Evolutionary conservation across 2,113 vertebrate genomes (phyloP), one percentile per base, ranked within the genome.

Genomic region (Corythornis vintsioides): DNA sequence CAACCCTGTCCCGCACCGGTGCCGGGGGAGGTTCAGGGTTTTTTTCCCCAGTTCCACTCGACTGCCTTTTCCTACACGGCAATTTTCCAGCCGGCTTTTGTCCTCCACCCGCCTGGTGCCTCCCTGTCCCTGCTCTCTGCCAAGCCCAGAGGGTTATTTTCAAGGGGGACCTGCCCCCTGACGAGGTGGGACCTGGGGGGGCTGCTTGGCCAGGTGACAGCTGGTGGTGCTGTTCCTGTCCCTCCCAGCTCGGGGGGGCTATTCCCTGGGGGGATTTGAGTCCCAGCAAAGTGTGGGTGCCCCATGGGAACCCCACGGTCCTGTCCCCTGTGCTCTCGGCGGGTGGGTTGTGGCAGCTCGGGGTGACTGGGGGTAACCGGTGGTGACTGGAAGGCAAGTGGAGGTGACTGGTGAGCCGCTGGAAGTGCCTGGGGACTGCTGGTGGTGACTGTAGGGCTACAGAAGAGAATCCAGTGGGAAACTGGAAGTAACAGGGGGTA

Each of bases 1-100:
- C 0, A 1, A 6, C 15, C 24, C 40, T 0, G 0, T 20, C 40
- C 6, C 42, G 40, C 1, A 0, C 8, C 2, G 2, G 45, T 13
- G 12, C 56, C 1, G 0, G 40, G 6, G 4, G 5, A 52, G 29
- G 20, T 14, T 48, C n/a, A 6, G 47, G 25, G 20, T 9, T 24
- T 35, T 70, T 42, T 42, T 21, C 17, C 45, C 55, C 28, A 0
- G 0, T 52, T 72, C 59, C 1, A 6, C 9, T 3, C 4, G 31
- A 3, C 48, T 48, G 40, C 5, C 31, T 43, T 31, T 45, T 53
- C 8, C 1, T 24, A 42, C 35, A n/a, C 0, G 0, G 31, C 25
- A 10, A 22, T 56, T 69, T 79, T 45, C 63, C 26, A 1, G 4
- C 10, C 1, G 0, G 3, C 17, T 52, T 76, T 45, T 60, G 53